These are phyloP conservation scores for Morelia viridis DNA, from an alignment of 2,797 vertebrate species.

Conservation along the genomic window DNA sequence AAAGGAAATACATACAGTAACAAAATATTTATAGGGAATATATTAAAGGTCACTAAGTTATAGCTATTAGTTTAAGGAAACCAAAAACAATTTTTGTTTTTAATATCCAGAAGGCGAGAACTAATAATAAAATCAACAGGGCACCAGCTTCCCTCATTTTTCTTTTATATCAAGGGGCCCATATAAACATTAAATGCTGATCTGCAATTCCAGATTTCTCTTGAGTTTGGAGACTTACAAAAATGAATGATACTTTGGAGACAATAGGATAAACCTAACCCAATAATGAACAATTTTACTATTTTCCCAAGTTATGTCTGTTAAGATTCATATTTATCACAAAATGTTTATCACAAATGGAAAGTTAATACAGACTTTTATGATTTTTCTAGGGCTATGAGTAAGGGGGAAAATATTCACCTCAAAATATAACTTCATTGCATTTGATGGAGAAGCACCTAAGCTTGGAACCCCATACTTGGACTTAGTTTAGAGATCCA, in stretches of 20 bases:
- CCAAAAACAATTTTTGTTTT: slow-evolving; percentile 51
- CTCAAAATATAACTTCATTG: neutral
- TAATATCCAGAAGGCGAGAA: slow-evolving; percentile 51
- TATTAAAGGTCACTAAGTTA: slow-evolving; percentile 37
- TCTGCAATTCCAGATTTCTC: slow-evolving; percentile 61
- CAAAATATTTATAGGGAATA: slow-evolving; percentile 33
- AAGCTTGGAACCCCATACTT: neutral
- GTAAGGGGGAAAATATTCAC: neutral
- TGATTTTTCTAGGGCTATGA: neutral
- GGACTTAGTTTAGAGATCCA: neutral
- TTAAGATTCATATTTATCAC: slow-evolving; percentile 27
- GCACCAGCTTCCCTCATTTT: slow-evolving; percentile 46
- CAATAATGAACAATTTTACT: slow-evolving; percentile 45
- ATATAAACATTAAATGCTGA: slow-evolving; percentile 64
- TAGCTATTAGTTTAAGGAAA: slow-evolving; percentile 54
- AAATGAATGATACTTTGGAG: slow-evolving; percentile 38
- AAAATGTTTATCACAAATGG: slow-evolving; percentile 39
- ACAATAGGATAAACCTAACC: slow-evolving; percentile 56
- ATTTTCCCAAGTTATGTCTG: slow-evolving; percentile 50
- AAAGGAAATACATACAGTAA: slow-evolving; percentile 71
- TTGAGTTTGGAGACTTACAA: slow-evolving; percentile 58
- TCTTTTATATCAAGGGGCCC: slow-evolving; percentile 59
- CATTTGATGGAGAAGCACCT: neutral
- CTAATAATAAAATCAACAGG: slow-evolving; percentile 53
- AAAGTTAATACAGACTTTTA: slow-evolving; percentile 35